Conservation (phyloP, 2,888 invertebrate genomes). For the Pheosia gnoma region DNA sequence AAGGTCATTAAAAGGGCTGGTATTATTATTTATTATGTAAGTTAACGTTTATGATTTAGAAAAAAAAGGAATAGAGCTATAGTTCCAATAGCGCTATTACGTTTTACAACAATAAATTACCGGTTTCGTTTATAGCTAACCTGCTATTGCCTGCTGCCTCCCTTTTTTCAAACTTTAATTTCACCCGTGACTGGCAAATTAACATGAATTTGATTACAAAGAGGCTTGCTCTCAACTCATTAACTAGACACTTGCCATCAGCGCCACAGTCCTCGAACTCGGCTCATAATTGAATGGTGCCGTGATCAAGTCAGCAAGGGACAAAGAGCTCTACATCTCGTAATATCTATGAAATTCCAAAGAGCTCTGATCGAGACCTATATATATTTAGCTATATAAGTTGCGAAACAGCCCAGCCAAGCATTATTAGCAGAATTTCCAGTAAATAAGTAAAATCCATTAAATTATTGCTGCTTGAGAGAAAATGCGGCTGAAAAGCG, state of each 20-base stretch:
- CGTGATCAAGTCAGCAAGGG: neutral
- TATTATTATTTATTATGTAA: too few species aligned
- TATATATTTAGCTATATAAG: neutral
- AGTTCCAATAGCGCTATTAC: neutral
- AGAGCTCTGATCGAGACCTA: neutral
- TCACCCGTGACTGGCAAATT: conserved; percentile 2
- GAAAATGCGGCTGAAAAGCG: neutral
- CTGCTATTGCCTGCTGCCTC: too few species aligned
- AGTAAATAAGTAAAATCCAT: conserved; percentile 5
- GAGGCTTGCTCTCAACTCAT: neutral
- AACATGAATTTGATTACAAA: neutral
- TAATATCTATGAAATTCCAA: neutral
- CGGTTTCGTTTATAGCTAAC: too few species aligned
- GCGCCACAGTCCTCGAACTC: neutral
- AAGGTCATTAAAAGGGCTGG: too few species aligned
- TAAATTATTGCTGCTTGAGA: neutral
- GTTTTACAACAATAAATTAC: neutral
- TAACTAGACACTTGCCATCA: neutral
- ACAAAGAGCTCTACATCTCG: too few species aligned
- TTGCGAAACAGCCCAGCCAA: neutral
- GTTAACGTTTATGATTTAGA: too few species aligned
- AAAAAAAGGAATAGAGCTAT: too few species aligned
- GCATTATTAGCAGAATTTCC: conserved; percentile 1
- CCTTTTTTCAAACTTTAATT: neutral
- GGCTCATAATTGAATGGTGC: neutral